Conservation (phyloP, 2,797 vertebrate genomes). For the Hozukius guyotensis region DNA sequence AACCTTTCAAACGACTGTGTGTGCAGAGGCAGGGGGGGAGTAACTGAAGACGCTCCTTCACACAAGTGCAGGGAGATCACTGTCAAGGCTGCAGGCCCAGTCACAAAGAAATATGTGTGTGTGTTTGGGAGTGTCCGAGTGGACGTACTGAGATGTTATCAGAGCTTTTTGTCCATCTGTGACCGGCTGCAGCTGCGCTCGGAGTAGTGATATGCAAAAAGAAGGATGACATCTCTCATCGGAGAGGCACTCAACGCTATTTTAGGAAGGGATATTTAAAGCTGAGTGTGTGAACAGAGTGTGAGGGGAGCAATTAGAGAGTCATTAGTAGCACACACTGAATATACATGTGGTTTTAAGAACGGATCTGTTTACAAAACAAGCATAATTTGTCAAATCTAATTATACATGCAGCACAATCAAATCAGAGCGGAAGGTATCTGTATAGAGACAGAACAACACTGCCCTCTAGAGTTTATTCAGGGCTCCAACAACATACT, state of each 20-base stretch:
- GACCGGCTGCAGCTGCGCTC: conserved; percentile 51
- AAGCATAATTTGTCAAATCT: conserved; percentile 13
- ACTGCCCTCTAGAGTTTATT: conserved; percentile 60
- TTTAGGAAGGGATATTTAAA: conserved; percentile 4
- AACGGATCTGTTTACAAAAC: conserved; percentile 26
- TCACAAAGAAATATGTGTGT: conserved; percentile 48
- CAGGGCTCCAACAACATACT: background rate
- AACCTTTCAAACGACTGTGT: conserved; percentile 74
- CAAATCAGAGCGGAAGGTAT: background rate
- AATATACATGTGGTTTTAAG: conserved; percentile 13
- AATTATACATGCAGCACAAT: conserved; percentile 5
- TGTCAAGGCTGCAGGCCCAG: conserved; percentile 81
- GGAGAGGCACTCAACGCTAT: conserved; percentile 1
- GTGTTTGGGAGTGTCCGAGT: conserved; percentile 34
- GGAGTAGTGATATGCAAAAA: conserved; percentile 39
- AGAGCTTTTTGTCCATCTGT: conserved; percentile 27
- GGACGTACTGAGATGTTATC: conserved; percentile 10
- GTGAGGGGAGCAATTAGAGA: conserved; percentile 7
- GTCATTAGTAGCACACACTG: background rate
- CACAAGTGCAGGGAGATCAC: conserved; percentile 89
- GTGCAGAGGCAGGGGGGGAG: conserved; percentile 63
- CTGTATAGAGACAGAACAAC: conserved; percentile 9
- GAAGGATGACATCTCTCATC: conserved; percentile 40
- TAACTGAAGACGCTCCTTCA: conserved; percentile 85
- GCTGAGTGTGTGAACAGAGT: conserved; percentile 18